Evolutionary conservation across 2,888 invertebrate genomes (phyloP).

Genomic region (Doris montereyensis): DNA sequence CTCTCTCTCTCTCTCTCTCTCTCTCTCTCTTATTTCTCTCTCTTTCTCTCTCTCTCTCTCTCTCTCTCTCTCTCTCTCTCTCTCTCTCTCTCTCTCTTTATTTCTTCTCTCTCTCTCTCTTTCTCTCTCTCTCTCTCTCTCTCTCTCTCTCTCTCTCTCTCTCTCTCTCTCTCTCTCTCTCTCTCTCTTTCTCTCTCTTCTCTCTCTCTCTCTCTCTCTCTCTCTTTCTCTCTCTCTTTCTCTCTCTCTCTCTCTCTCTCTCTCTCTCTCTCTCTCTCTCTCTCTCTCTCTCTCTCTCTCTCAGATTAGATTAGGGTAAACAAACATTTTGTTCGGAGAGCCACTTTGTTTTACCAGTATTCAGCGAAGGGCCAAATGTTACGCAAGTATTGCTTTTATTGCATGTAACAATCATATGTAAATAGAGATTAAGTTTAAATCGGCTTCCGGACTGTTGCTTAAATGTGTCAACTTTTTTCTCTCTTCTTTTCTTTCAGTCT

Average conservation of each 20-base stretch:
- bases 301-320: background rate
- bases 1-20: background rate
- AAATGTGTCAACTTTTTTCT: too few relatives aligned
- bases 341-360: too few relatives aligned
- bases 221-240: background rate
- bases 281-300: background rate
- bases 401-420: too few relatives aligned
- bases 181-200: background rate
- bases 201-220: background rate
- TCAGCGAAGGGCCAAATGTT: too few relatives aligned
- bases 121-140: background rate
- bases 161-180: background rate
- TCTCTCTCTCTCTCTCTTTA: background rate
- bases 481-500: too few relatives aligned
- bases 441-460: too few relatives aligned
- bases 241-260: background rate
- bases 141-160: background rate
- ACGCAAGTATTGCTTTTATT: too few relatives aligned
- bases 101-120: background rate
- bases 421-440: too few relatives aligned
- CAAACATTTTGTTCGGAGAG: too few relatives aligned
- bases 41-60: background rate
- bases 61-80: background rate
- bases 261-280: background rate
- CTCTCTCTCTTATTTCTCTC: too few relatives aligned